Percentiles rank a stretch among this genome's conserved stretches.
phyloP scores from a whole-genome alignment of 2,888 invertebrate genomes.

The Tubulanus polymorphus region DNA sequence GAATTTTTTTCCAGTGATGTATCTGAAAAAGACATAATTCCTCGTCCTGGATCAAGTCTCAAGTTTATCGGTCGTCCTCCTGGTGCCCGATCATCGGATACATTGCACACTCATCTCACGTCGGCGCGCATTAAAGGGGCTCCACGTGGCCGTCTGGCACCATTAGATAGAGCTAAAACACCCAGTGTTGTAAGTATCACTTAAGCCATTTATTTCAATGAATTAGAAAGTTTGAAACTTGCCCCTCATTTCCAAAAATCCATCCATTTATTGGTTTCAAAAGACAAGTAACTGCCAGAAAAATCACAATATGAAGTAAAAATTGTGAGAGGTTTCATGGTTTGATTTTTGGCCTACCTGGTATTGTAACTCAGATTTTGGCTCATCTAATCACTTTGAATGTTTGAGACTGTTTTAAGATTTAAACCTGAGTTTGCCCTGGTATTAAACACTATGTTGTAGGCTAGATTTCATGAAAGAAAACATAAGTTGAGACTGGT shows the following conservation, averaged over 20 bases:
- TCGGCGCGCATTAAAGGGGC: constrained; percentile 1
- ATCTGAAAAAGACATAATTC: neutral
- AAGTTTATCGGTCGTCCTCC: neutral
- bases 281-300: no score
- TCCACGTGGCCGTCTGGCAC: constrained; percentile 3
- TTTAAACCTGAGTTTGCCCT: no score
- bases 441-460: no score
- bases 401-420: no score
- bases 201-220: no score
- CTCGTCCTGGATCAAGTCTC: neutral
- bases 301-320: no score
- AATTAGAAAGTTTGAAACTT: no score
- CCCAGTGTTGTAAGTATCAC: constrained; percentile 36
- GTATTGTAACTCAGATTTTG: neutral
- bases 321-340: neutral
- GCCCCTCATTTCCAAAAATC: no score
- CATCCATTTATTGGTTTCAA: no score
- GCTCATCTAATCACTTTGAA: no score
- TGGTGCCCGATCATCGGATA: neutral
- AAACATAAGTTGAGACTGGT: no score
- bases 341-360: neutral
- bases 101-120: neutral
- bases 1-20: neutral
- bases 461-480: no score
- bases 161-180: constrained; percentile 16